Evolutionary conservation across 2,888 invertebrate species (phyloP), one percentile per base, ranked within the genome.

Genomic region (Eupithecia dodoneata): DNA sequence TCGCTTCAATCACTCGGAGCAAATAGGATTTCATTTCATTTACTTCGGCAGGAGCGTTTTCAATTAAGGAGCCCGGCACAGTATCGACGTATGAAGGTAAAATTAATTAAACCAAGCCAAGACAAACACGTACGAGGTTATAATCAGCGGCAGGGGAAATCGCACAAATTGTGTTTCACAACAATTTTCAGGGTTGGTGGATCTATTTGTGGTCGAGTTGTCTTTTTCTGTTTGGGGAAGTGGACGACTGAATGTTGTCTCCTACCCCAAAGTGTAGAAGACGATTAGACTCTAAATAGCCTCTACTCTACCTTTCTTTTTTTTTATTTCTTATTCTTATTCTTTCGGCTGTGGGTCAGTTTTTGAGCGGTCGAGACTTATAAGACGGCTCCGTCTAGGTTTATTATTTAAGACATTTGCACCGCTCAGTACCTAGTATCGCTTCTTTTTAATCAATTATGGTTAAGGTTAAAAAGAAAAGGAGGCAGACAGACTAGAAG

Each of bases 81-180:
- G 93, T 95, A 94, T 94, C 93, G 93, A 92, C 91, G 93, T 95
- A 94, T 94, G 94, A 94, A 94, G 94, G 94, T 95, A 93, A 94
- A 93, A 95, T 95, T 94, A 94, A 94, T 94, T 94, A 94, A 94
- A 93, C 92, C 89, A 88, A 90, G 89, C 91, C 92, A 94, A 95
- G 94, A 94, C 94, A 95, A 94, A 95, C 93, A 94, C 93, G 91
- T 91, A 91, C 91, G 91, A 88, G 90, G 71, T 18, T 78, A 75
- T 65, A 75, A 70, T 77, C 55, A 59, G 69, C 59, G 71, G 73
- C 42, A 5, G 59, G 7, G 55, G 63, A 71, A 30, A 70, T 73
- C 12, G 52, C 45, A 71, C 71, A 55, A 30, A 71, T 30, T 70
- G 47, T 70, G 47, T 66, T 42, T 42, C 13, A 42, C 66, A 42